Conservation (phyloP, 2,113 vertebrate genomes). For the Terrapene triunguis region DNA sequence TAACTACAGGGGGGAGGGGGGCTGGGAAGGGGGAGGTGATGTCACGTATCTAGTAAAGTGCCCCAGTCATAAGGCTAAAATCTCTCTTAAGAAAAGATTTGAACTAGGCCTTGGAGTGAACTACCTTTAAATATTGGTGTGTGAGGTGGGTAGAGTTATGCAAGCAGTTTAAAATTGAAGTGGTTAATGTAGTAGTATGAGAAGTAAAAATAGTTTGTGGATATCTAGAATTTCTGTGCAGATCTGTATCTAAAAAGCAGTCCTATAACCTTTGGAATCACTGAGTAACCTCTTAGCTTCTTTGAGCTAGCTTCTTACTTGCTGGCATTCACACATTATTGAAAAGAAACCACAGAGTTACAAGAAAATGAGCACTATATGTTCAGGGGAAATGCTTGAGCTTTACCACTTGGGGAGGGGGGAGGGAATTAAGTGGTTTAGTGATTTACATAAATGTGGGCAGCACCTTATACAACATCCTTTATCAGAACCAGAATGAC, state of each 20-base stretch:
- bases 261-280: conserved; percentile 63
- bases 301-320: conserved; percentile 52
- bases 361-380: conserved; percentile 64
- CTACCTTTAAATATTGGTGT: conserved; percentile 41
- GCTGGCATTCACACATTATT: conserved; percentile 16
- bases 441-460: conserved; percentile 61
- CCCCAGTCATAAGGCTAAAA: neutral
- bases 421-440: conserved; percentile 51
- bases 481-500: conserved; percentile 69
- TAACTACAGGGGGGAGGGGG: neutral
- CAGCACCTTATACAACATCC: conserved; percentile 52
- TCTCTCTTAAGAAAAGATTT: neutral
- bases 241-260: conserved; percentile 52
- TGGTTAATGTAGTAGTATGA: conserved; percentile 46
- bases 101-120: conserved; percentile 1
- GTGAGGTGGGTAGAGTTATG: neutral
- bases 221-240: conserved; percentile 58
- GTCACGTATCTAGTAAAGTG: neutral
- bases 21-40: neutral
- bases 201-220: conserved; percentile 67
- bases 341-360: conserved; percentile 61
- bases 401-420: conserved; percentile 38
- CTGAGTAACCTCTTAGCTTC: conserved; percentile 57
- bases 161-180: conserved; percentile 60
- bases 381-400: conserved; percentile 55